Evolutionary conservation across 2,113 vertebrate genomes (phyloP), one percentile per base, ranked within the genome.

Genomic region (Aspiorhynchus laticeps): DNA sequence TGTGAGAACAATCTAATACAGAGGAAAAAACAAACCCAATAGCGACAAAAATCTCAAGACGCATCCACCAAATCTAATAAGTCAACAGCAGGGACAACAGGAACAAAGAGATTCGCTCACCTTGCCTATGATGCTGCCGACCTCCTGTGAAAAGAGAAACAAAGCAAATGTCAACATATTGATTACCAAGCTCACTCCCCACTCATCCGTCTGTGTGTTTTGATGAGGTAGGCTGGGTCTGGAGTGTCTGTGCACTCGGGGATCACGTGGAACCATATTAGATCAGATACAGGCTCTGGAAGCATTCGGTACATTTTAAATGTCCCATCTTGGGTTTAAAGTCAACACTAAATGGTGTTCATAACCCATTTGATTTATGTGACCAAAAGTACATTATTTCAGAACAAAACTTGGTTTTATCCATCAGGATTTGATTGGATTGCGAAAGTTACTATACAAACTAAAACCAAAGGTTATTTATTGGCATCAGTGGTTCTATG

Each of bases 101-200:
- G 19, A 33, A 86, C 73, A 87, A 46, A 82, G n/a, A 79, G 67
- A 87, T 80, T 17, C 28, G 11, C 94, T 93, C 91, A 95, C 95
- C 95, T 95, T 95, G 59, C 95, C 95, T 5, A 95, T 95, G 28
- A 95, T 95, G 91, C 95, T 95, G 80, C 95, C 95, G 0, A 95
- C 95, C 89, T 95, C 95, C 95, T 95, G 93, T 14, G 78, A 88
- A 92, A 84, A 85, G 31, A 85, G 53, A 74, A 86, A 87, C 65
- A 92, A 87, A 88, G 43, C 65, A 71, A 88, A 89, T 87, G 83
- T 89, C 83, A 88, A 69, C 51, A 21, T 86, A 87, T 88, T 71
- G 83, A 90, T 85, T 65, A 14, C 14, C 17, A 11, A 33, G 46
- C 38, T 51, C 19, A 36, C 31, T 26, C 41, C 26, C 26, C 56